phyloP scores from a whole-genome alignment of 2,888 invertebrate genomes.

The Alitta virens region DNA sequence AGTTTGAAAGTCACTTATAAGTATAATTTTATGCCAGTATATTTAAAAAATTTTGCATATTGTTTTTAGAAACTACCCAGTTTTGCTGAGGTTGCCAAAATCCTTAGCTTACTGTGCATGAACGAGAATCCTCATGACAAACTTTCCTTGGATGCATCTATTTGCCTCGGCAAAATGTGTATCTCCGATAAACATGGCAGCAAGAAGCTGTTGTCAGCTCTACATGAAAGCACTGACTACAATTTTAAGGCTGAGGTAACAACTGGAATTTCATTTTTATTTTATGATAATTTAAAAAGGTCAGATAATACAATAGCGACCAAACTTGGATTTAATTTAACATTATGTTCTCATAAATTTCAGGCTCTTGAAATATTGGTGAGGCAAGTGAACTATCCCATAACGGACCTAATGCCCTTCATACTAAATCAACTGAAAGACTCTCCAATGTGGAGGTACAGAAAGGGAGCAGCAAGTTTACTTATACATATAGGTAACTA shows the following conservation, averaged over 20 bases:
- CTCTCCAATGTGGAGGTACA: constrained; percentile 48
- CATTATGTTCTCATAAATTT: not conserved
- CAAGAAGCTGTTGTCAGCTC: constrained; percentile 36
- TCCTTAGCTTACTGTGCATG: constrained; percentile 47
- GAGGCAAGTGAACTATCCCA: constrained; percentile 42
- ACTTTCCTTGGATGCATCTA: constrained; percentile 47
- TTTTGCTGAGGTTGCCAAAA: constrained; percentile 45
- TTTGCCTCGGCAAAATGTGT: constrained; percentile 50
- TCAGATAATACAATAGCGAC: too few relatives aligned
- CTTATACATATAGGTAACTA: constrained; percentile 37
- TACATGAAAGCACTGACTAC: constrained; percentile 36
- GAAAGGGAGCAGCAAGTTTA: constrained; percentile 45
- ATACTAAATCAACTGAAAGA: constrained; percentile 38
- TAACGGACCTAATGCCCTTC: constrained; percentile 38
- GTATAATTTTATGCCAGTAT: too few relatives aligned
- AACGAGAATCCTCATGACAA: constrained; percentile 45
- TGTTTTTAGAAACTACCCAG: constrained; percentile 36
- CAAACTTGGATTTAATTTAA: not conserved
- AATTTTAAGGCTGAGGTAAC: constrained; percentile 16
- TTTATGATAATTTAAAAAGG: too few relatives aligned
- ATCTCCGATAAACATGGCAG: constrained; percentile 46
- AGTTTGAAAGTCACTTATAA: too few relatives aligned
- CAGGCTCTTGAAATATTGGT: constrained; percentile 50
- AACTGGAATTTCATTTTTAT: too few relatives aligned
- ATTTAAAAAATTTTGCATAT: too few relatives aligned